Conservation (phyloP, 1,140 invertebrate genomes). For the Uloborus diversus region DNA sequence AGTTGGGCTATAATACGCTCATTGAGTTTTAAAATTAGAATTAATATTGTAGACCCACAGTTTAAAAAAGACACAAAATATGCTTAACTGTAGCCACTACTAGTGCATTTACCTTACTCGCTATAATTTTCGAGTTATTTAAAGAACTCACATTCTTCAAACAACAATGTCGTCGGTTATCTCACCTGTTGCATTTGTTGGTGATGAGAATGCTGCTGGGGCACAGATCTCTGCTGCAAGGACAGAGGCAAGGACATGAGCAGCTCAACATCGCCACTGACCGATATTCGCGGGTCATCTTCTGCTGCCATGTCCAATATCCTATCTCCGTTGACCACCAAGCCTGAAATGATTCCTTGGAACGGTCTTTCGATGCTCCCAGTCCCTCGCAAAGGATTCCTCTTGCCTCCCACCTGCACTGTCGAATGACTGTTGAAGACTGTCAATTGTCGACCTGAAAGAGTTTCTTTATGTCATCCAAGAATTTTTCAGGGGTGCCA, state of each 20-base stretch:
- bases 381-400: constrained; percentile 73
- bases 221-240: constrained; percentile 24
- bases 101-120: too few relatives aligned
- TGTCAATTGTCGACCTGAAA: constrained; percentile 81
- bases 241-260: constrained; percentile 62
- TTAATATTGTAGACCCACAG: too few relatives aligned
- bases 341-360: constrained; percentile 86
- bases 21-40: too few relatives aligned
- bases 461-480: too few relatives aligned
- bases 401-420: constrained; percentile 88
- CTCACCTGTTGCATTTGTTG: constrained; percentile 54
- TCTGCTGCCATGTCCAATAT: constrained; percentile 86
- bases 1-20: too few relatives aligned
- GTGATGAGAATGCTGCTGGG: constrained; percentile 15
- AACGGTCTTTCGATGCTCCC: constrained; percentile 80
- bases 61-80: too few relatives aligned
- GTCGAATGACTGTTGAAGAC: constrained; percentile 94
- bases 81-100: too few relatives aligned
- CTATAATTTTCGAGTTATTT: too few relatives aligned
- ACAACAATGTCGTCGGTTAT: too few relatives aligned
- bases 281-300: constrained; percentile 77
- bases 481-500: too few relatives aligned
- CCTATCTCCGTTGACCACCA: constrained; percentile 85
- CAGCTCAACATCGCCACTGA: constrained; percentile 69
- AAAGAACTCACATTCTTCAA: too few relatives aligned